Evolutionary conservation across 2,113 vertebrate genomes (phyloP).

Genomic region (Myodes glareolus): DNA sequence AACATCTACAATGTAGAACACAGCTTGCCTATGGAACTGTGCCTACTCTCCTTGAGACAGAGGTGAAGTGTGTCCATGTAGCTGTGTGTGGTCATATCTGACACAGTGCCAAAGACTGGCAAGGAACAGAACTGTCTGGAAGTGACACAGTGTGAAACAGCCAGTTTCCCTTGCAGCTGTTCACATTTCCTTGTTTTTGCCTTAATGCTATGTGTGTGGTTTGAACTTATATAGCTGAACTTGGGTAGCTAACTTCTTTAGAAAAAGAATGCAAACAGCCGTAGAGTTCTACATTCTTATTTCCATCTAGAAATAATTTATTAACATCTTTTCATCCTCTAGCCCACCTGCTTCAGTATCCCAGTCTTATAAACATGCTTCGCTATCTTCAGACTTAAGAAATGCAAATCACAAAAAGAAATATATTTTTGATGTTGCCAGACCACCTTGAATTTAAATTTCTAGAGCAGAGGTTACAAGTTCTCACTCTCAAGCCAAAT

Average conservation of each 20-base stretch:
- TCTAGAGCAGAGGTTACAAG: neutral
- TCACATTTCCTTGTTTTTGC: slow-evolving; percentile 74
- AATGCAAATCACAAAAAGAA: slow-evolving; percentile 41
- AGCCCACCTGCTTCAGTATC: neutral
- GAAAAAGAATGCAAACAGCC: slow-evolving; percentile 50
- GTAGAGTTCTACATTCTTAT: slow-evolving; percentile 33
- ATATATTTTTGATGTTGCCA: slow-evolving; percentile 58
- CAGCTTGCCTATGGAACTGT: neutral
- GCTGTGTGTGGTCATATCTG: slow-evolving; percentile 46
- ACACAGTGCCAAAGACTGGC: slow-evolving; percentile 42
- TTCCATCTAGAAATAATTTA: slow-evolving; percentile 47
- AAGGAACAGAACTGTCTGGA: slow-evolving; percentile 28
- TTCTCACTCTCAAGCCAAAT: neutral
- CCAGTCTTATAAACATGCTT: slow-evolving; percentile 55
- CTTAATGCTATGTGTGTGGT: neutral
- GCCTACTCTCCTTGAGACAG: neutral
- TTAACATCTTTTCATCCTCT: slow-evolving; percentile 17
- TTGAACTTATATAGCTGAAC: slow-evolving; percentile 57
- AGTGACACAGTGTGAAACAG: slow-evolving; percentile 46
- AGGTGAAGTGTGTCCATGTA: neutral
- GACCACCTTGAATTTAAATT: slow-evolving; percentile 39
- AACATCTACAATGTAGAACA: slow-evolving; percentile 18
- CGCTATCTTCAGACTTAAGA: slow-evolving; percentile 46
- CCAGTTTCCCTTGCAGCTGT: slow-evolving; percentile 66
- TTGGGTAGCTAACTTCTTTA: slow-evolving; percentile 51